Percentiles rank a stretch among this genome's conserved stretches.
These are phyloP conservation scores for Epinotia bilunana DNA, from an alignment of 2,888 invertebrate species.

Conservation along the genomic window DNA sequence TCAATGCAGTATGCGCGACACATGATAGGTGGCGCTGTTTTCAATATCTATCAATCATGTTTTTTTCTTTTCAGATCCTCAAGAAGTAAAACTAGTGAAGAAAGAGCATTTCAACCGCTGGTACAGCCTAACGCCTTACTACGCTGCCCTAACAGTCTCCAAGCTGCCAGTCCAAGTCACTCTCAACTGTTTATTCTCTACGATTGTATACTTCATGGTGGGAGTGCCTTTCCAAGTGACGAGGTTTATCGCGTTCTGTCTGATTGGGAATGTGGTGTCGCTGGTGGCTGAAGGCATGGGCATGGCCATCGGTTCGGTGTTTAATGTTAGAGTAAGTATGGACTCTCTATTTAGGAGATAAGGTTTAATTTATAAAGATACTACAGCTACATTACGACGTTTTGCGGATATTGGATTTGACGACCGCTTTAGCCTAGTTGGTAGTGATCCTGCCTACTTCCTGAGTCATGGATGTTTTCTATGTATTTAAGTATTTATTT, in stretches of 20 bases:
- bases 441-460: too few species aligned
- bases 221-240: constrained; percentile 87
- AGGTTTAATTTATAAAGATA: not conserved
- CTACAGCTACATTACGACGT: too few species aligned
- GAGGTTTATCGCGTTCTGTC: constrained; percentile 87
- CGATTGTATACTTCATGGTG: constrained; percentile 86
- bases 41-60: not conserved
- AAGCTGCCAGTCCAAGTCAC: constrained; percentile 85
- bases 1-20: not conserved
- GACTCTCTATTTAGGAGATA: not conserved
- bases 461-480: too few species aligned
- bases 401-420: too few species aligned
- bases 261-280: constrained; percentile 88
- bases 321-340: constrained; percentile 85
- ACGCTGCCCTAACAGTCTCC: constrained; percentile 86
- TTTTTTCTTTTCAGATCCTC: constrained; percentile 82
- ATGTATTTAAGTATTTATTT: too few species aligned
- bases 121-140: constrained; percentile 87
- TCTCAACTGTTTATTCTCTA: constrained; percentile 85
- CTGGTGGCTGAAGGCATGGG: constrained; percentile 92
- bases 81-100: constrained; percentile 87
- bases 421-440: too few species aligned
- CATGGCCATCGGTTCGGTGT: constrained; percentile 89
- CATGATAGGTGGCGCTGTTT: not conserved
- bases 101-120: constrained; percentile 89